phyloP scores from a whole-genome alignment of 2,888 invertebrate species.

The Eupeodes luniger region DNA sequence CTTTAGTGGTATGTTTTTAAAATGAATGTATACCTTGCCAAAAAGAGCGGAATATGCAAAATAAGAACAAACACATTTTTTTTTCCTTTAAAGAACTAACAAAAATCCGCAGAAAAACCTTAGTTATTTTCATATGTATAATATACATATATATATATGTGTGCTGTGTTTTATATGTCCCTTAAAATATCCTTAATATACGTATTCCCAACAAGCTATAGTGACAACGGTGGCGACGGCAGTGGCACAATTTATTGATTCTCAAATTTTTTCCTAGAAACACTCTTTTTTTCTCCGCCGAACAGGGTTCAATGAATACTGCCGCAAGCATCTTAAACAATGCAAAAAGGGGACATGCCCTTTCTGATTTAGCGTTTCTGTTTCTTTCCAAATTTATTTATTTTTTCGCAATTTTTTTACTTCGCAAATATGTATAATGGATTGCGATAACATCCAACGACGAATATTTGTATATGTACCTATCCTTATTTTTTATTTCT shows the following conservation, averaged over 20 bases:
- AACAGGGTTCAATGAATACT: constrained; percentile 69
- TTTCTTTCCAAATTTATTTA: constrained; percentile 36
- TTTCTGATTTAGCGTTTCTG: constrained; percentile 72
- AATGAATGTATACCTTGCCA: background rate
- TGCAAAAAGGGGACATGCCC: constrained; percentile 69
- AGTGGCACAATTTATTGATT: constrained; percentile 70
- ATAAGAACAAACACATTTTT: background rate
- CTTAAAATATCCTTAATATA: constrained; percentile 51
- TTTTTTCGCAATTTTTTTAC: constrained; percentile 33
- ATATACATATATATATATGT: too few relatives aligned
- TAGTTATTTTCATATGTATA: background rate
- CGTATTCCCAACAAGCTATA: constrained; percentile 5
- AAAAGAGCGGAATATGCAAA: constrained; percentile 6
- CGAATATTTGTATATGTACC: constrained; percentile 62
- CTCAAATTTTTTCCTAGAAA: constrained; percentile 73
- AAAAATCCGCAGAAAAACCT: constrained; percentile 25
- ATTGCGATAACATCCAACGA: constrained; percentile 71
- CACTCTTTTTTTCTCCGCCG: constrained; percentile 51
- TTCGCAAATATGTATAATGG: constrained; percentile 62
- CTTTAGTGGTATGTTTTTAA: background rate
- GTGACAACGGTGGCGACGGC: constrained; percentile 43
- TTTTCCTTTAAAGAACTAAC: background rate
- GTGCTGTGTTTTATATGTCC: constrained; percentile 19
- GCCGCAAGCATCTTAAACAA: constrained; percentile 72
- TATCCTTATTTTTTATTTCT: constrained; percentile 35